These are phyloP conservation scores for Deilephila elpenor DNA, from an alignment of 2,888 invertebrate species.

Conservation along the genomic window DNA sequence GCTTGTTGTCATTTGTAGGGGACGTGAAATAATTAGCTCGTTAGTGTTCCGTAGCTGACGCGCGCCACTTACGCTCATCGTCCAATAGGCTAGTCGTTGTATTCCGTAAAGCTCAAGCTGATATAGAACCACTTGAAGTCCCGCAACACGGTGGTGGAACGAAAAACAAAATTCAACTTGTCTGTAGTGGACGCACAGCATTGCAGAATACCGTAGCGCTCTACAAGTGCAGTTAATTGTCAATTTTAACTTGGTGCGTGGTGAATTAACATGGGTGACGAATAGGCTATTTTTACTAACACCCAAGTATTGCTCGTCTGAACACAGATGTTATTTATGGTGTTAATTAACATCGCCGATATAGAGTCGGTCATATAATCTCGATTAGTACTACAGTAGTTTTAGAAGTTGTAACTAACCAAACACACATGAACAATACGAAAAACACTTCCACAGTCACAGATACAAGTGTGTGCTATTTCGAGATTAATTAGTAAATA, in stretches of 20 bases:
- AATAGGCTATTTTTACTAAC: conserved; percentile 5
- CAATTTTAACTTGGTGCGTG: conserved; percentile 8
- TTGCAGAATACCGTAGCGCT: not conserved
- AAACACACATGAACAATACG: too few relatives aligned
- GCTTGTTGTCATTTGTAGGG: conserved; percentile 38
- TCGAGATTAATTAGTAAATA: too few relatives aligned
- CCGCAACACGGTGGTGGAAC: too few relatives aligned
- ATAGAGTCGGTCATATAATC: not conserved
- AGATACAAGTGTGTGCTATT: too few relatives aligned
- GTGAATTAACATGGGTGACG: conserved; percentile 15
- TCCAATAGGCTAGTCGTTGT: not conserved
- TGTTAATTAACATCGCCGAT: too few relatives aligned
- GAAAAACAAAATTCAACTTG: not conserved
- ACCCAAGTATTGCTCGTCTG: not conserved
- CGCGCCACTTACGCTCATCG: not conserved
- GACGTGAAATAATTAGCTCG: conserved; percentile 30
- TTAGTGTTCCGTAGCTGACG: conserved; percentile 12
- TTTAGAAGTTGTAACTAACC: too few relatives aligned
- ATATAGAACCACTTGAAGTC: not conserved
- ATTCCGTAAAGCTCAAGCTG: not conserved
- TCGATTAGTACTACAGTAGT: too few relatives aligned
- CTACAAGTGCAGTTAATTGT: conserved; percentile 8
- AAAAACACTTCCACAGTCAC: too few relatives aligned
- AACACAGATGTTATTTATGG: too few relatives aligned
- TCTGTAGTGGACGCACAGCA: not conserved